Evolutionary conservation across 2,888 invertebrate species (phyloP).

Genomic region (Tetanocera ferruginea): DNA sequence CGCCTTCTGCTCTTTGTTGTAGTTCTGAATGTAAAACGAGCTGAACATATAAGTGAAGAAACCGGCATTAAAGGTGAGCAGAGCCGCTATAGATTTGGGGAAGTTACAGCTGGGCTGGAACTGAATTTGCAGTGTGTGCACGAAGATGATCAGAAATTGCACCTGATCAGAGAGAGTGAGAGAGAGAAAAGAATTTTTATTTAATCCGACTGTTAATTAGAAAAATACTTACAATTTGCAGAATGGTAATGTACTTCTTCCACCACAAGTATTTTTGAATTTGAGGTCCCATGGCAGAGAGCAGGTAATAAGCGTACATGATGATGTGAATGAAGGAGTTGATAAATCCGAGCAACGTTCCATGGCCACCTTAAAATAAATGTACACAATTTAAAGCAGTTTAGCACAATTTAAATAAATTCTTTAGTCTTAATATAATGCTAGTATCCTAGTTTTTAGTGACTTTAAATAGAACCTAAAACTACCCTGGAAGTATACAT

Average conservation of each 20-base stretch:
- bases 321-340: conserved; percentile 92
- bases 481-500: too few relatives aligned
- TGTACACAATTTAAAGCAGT: background rate
- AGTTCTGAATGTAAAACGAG: conserved; percentile 80
- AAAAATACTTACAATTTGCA: conserved; percentile 81
- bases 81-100: conserved; percentile 78
- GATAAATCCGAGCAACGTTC: conserved; percentile 86
- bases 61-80: conserved; percentile 77
- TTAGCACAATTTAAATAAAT: background rate
- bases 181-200: background rate
- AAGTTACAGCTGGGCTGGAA: conserved; percentile 79
- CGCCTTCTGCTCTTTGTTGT: conserved; percentile 70
- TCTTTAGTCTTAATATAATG: too few relatives aligned
- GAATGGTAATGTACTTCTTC: conserved; percentile 90
- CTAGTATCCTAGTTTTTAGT: too few relatives aligned
- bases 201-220: background rate
- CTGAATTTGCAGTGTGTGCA: conserved; percentile 78
- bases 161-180: conserved; percentile 71
- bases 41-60: conserved; percentile 84
- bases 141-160: conserved; percentile 82
- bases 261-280: conserved; percentile 94
- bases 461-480: too few relatives aligned
- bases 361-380: conserved; percentile 81
- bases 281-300: conserved; percentile 88
- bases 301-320: conserved; percentile 92